Evolutionary conservation across 2,888 invertebrate species (phyloP), one percentile per base, ranked within the genome.

Genomic region (Iphiclides podalirius): DNA sequence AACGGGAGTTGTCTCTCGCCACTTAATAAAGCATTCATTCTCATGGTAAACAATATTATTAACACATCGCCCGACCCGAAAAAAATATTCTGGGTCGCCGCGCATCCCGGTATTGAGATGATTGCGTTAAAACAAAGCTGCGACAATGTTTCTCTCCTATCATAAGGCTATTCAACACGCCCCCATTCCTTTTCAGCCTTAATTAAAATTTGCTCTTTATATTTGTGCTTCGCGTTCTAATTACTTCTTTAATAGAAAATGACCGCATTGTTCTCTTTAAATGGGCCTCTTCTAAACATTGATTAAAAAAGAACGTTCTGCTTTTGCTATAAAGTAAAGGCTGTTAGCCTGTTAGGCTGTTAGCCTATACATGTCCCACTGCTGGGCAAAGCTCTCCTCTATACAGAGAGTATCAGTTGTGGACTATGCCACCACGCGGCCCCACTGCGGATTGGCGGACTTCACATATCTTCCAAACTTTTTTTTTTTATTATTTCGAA

Each of bases 41-140:
- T 65, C 74, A 78, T 70, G 63, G 72, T 72, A 72, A 72, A 79
- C 76, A 75, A 81, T 82, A 77, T 75, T 79, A 68, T 75, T 79
- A 68, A 74, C 70, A 62, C 61, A 57, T 57, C 59, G 67, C 68
- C 67, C 76, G 79, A 75, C 81, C 82, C 69, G 70, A 74, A 82
- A 81, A 31, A 77, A 60, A 62, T 66, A 64, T 61, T 63, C 44
- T 54, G 52, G 63, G 60, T 59, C 62, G 57, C 46, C 54, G 20
- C 35, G 8, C 40, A 40, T 40, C 26, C 52, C 63, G 64, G 63
- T 69, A 62, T 54, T 62, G 56, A 65, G 64, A 66, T 52, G 52
- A 62, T 52, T 42, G 38, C 53, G 47, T 57, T 52, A 63, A 62
- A 71, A 72, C 66, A 64, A 63, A 67, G 63, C 60, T 60, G 61